These are phyloP conservation scores for Gadus chalcogrammus DNA, from an alignment of 2,113 vertebrate species.

Conservation along the genomic window DNA sequence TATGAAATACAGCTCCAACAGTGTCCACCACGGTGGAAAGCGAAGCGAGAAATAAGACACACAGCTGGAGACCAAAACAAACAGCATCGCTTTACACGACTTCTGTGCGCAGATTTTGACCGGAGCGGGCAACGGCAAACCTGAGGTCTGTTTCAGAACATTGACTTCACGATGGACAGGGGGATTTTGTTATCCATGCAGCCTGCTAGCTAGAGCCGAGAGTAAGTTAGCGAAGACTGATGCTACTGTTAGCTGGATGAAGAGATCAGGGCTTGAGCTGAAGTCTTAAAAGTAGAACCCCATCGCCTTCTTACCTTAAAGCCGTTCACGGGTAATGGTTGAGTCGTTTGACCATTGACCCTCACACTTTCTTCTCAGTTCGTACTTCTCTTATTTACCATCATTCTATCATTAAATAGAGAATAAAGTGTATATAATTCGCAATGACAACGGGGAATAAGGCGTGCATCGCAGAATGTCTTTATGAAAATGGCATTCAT, in stretches of 20 bases:
- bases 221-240: conserved; percentile 50
- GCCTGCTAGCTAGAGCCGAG: conserved; percentile 43
- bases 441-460: conserved; percentile 41
- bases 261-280: not conserved
- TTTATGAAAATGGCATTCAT: conserved; percentile 23
- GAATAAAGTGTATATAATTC: not conserved
- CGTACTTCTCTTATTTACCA: not conserved
- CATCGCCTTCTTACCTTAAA: not conserved
- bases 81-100: not conserved
- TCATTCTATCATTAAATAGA: conserved; percentile 8
- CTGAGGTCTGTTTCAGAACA: no score
- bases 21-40: conserved; percentile 10
- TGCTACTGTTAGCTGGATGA: conserved; percentile 28
- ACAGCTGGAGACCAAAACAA: not conserved
- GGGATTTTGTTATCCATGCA: conserved; percentile 45
- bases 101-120: no score
- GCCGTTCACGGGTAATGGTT: not conserved
- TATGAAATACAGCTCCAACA: conserved; percentile 48
- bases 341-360: not conserved
- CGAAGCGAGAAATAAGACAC: not conserved
- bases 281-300: conserved; percentile 41
- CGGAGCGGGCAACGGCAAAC: not conserved
- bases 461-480: conserved; percentile 41
- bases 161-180: conserved; percentile 7
- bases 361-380: not conserved